These are phyloP conservation scores for Platysternon megacephalum DNA, from an alignment of 2,113 vertebrate genomes.

Conservation along the genomic window DNA sequence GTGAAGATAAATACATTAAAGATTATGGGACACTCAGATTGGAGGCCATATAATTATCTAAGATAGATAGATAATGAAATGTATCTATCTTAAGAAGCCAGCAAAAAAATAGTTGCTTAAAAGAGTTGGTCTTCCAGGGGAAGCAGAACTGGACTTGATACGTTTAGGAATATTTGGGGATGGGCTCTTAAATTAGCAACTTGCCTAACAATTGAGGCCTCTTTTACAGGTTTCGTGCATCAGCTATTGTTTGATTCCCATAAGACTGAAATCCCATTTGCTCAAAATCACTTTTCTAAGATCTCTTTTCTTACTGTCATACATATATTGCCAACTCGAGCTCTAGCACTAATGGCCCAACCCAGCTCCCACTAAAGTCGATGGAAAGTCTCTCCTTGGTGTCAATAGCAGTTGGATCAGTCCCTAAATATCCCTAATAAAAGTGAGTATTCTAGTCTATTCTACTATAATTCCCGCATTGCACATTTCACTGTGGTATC, in stretches of 20 bases:
- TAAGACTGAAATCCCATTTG: background rate
- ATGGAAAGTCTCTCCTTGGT: background rate
- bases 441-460: background rate
- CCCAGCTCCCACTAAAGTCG: rapidly evolving
- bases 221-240: background rate
- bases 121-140: background rate
- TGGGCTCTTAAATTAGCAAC: background rate
- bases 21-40: background rate
- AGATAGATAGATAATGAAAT: no score
- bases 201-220: rapidly evolving
- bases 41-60: background rate
- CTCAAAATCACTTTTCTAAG: background rate
- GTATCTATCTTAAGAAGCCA: background rate
- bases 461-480: background rate
- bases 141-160: background rate
- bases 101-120: background rate
- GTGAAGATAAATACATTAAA: background rate
- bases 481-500: background rate
- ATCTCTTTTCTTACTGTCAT: background rate
- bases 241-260: background rate
- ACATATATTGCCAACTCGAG: rapidly evolving
- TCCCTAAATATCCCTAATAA: background rate
- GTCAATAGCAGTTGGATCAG: background rate
- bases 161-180: background rate
- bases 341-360: background rate